Evolutionary conservation across 1,140 invertebrate genomes (phyloP), one percentile per base, ranked within the genome.

Genomic region (Vollenhovia emeryi): DNA sequence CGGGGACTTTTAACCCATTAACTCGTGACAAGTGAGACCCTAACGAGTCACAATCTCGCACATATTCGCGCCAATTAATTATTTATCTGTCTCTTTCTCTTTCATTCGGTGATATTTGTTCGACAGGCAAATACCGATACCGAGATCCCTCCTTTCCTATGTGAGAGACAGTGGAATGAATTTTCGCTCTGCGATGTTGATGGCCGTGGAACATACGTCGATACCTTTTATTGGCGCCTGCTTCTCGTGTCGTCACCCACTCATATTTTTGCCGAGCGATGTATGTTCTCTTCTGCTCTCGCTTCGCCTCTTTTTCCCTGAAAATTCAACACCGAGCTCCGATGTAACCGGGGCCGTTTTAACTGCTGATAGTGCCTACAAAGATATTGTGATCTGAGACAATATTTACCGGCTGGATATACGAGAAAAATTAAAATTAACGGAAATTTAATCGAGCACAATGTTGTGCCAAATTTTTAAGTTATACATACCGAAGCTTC

Each of bases 301-400:
- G 43, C 15, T 24, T 68, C 30, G n/a, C 21, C 48, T 59, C 64
- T 86, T 86, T 80, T 90, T 89, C 87, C 75, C 86, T 84, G 87
- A 88, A 90, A 91, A 91, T 92, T 92, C 86, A 88, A 82, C 90
- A 90, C 80, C 84, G 90, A 55, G 68, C 52, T 90, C 86, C 80
- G 83, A 80, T 59, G 52, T 78, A 78, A 89, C 88, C 88, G 86
- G 84, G 78, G 11, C 9, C 40, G 4, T 79, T 79, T 57, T 64
- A 84, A 91, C 89, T 79, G 43, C 84, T 36, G 50, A 40, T 80
- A 73, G 30, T 18, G 50, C 36, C 24, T 45, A 57, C 36, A 8
- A 43, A 55, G 50, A 82, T 45, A 71, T 82, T 57, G 24, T 43
- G 24, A 71, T 30, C 48, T 43, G 48, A 80, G 36, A 80, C 21